These are phyloP conservation scores for Elgaria multicarinata DNA, from an alignment of 2,113 vertebrate species.

Conservation along the genomic window DNA sequence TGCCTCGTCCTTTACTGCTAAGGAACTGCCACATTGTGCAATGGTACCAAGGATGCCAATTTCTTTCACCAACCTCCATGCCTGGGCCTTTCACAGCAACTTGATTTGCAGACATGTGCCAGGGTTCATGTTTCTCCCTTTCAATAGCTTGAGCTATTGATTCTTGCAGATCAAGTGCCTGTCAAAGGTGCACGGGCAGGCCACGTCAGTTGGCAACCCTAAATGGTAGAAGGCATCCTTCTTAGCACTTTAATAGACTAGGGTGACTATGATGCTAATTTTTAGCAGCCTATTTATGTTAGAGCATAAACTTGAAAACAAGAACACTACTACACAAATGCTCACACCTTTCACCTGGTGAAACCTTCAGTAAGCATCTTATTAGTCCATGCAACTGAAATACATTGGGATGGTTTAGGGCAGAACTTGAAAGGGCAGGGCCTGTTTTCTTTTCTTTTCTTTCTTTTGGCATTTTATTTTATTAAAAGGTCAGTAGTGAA, in stretches of 20 bases:
- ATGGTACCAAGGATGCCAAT: neutral
- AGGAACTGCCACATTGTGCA: neutral
- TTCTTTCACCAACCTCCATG: neutral
- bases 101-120: neutral
- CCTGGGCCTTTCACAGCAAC: neutral
- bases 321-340: neutral
- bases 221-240: neutral
- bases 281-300: neutral
- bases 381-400: too few relatives aligned
- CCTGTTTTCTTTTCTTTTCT: neutral
- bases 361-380: neutral
- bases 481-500: neutral
- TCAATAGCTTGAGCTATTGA: neutral
- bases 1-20: neutral
- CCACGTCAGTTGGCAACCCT: neutral
- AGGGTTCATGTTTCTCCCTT: neutral
- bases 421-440: neutral
- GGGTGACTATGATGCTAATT: neutral
- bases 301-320: neutral
- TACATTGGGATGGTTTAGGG: neutral
- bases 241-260: neutral
- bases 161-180: neutral
- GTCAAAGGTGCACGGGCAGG: neutral
- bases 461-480: neutral
- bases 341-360: neutral